Percentiles rank a stretch among this genome's conserved stretches.
phyloP scores from a whole-genome alignment of 2,888 invertebrate genomes.

The Patella depressa region DNA sequence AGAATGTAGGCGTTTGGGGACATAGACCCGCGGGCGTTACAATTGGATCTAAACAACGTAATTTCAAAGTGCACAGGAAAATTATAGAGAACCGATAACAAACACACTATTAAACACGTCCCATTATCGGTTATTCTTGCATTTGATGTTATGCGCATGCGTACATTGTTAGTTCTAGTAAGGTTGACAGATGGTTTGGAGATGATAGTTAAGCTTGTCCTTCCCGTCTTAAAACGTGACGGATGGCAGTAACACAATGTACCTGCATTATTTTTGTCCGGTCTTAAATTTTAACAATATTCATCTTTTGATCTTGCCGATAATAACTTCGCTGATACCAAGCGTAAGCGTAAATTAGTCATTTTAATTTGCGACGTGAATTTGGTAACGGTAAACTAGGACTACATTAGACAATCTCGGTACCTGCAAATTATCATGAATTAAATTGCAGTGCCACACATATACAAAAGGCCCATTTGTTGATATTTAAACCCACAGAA shows the following conservation, averaged over 20 bases:
- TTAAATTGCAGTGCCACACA: too few species aligned
- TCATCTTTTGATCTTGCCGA: constrained; percentile 5
- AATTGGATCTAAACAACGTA: too few species aligned
- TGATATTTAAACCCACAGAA: neutral
- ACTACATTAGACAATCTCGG: too few species aligned
- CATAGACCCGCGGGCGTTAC: too few species aligned
- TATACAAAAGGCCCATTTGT: too few species aligned
- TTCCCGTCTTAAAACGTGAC: constrained; percentile 10
- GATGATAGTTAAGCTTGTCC: constrained; percentile 7
- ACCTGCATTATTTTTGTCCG: neutral
- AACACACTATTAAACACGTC: neutral
- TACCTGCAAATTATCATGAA: neutral
- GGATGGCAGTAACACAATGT: constrained; percentile 2
- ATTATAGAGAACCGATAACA: neutral
- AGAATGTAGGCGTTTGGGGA: too few species aligned
- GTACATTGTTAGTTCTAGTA: neutral
- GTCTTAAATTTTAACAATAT: constrained; percentile 9
- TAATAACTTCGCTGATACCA: neutral
- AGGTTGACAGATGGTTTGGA: constrained; percentile 7
- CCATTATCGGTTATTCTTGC: neutral
- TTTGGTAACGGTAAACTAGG: constrained; percentile 5
- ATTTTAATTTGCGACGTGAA: neutral
- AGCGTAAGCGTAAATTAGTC: neutral
- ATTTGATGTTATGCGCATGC: neutral
- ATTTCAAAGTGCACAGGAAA: too few species aligned